Evolutionary conservation across 2,888 invertebrate species (phyloP).

Genomic region (Nemotelus nigrinus): DNA sequence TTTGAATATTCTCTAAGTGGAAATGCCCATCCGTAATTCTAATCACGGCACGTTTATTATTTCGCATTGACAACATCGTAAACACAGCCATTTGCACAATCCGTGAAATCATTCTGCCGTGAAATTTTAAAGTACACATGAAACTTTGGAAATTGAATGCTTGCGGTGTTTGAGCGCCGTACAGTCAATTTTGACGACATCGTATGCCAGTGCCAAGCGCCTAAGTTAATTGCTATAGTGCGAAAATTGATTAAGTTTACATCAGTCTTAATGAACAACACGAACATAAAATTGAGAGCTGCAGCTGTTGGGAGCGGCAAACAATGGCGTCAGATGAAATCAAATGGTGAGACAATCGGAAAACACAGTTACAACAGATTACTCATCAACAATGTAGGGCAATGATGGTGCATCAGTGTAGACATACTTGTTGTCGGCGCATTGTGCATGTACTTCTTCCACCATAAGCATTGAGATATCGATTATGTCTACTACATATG

Average conservation of each 20-base stretch:
- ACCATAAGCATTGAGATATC: not conserved
- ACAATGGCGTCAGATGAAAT: not conserved
- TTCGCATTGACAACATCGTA: not conserved
- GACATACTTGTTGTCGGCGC: not conserved
- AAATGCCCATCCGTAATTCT: slow-evolving; percentile 1
- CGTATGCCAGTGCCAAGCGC: not conserved
- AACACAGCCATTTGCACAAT: not conserved
- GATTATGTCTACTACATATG: too few species aligned
- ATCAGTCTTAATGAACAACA: slow-evolving; percentile 35
- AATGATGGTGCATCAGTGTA: not conserved
- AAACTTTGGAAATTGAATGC: slow-evolving; percentile 8
- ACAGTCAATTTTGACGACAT: not conserved
- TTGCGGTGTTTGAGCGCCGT: not conserved
- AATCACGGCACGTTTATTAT: slow-evolving; percentile 6
- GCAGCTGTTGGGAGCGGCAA: slow-evolving; percentile 27
- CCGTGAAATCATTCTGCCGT: not conserved
- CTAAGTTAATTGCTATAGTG: slow-evolving; percentile 29
- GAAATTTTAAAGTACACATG: not conserved
- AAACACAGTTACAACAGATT: too few species aligned
- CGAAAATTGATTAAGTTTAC: slow-evolving; percentile 40
- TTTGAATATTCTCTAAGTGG: too few species aligned
- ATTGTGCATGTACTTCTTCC: not conserved
- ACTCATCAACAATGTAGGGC: too few species aligned
- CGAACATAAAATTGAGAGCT: slow-evolving; percentile 38
- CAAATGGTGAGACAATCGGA: too few species aligned